Evolutionary conservation across 2,113 vertebrate genomes (phyloP), one percentile per base, ranked within the genome.

Genomic region (Xiphophorus hellerii): DNA sequence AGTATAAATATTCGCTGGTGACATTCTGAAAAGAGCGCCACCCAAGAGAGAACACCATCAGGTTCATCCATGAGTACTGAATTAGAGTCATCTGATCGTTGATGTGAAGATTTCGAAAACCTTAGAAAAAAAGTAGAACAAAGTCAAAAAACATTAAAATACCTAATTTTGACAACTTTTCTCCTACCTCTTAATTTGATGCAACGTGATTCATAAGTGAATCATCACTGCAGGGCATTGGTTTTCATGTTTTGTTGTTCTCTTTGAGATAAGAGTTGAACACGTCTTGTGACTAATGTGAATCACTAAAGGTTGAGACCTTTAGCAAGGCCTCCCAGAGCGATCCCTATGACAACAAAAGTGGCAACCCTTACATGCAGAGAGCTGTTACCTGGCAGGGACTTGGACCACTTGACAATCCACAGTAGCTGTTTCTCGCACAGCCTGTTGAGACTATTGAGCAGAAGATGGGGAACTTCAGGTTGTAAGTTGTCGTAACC

Each of bases 1-100:
- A 99, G 92, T 97, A 99, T 0, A 99, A 84, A 95, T 95, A 97
- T 92, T 99, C 96, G 29, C 94, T 95, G 82, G 95, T 96, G 92
- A 97, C 97, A 0, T 99, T 97, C 78, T 98, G 97, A 88, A 97
- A 99, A 58, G 96, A 98, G 76, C 98, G 95, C 98, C 98, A 99
- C 1, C 97, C 98, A 62, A 99, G 91, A 0, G 96, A 96, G 87
- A 99, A 99, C 69, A 97, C 95, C 98, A 99, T 98, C 63, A 99
- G 87, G 87, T 96, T 97, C 98, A 99, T 99, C 98, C 98, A 99
- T 1, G 97, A 99, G 87, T 98, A 99, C 80, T 99, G 98, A 80
- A 99, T 98, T n/a, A 99, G 96, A 0, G 96, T 98, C 95, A 99
- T 99, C 94, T 99, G 98, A 86, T 99, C 98, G 22, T 93, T 96